Conservation (phyloP, 2,113 vertebrate genomes). For the Orthochromis indermauri region DNA sequence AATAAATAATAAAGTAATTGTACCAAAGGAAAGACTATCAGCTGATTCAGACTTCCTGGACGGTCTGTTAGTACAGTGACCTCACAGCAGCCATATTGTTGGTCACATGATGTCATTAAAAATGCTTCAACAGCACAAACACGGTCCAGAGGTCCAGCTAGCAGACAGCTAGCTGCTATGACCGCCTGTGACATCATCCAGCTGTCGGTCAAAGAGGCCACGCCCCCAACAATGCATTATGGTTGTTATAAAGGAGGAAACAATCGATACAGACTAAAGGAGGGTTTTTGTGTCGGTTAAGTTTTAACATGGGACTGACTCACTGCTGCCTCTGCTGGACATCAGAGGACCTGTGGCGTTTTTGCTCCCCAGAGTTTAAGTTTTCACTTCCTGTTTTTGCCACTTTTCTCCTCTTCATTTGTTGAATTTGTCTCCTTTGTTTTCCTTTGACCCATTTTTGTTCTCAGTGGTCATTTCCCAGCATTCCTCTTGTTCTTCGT, state of each 20-base stretch:
- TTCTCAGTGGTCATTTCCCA: not conserved
- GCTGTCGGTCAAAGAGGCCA: not conserved
- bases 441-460: not conserved
- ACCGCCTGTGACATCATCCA: not conserved
- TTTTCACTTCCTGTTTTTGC: not conserved
- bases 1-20: not conserved
- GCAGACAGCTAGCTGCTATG: not conserved
- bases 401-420: not conserved
- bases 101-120: not conserved
- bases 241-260: not conserved
- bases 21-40: not conserved
- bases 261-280: not conserved
- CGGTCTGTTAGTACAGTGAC: not conserved
- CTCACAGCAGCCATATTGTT: not conserved
- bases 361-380: not conserved
- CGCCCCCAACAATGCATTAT: not conserved
- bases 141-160: not conserved
- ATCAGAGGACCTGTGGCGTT: not conserved
- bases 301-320: not conserved
- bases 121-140: not conserved
- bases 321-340: not conserved
- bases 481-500: not conserved
- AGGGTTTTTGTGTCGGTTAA: not conserved
- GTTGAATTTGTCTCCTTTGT: not conserved
- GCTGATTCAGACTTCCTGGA: not conserved